Base-by-base conservation (phyloP, 53 echinoderm and acorn worm species). In the Patiria pectinifera region DNA sequence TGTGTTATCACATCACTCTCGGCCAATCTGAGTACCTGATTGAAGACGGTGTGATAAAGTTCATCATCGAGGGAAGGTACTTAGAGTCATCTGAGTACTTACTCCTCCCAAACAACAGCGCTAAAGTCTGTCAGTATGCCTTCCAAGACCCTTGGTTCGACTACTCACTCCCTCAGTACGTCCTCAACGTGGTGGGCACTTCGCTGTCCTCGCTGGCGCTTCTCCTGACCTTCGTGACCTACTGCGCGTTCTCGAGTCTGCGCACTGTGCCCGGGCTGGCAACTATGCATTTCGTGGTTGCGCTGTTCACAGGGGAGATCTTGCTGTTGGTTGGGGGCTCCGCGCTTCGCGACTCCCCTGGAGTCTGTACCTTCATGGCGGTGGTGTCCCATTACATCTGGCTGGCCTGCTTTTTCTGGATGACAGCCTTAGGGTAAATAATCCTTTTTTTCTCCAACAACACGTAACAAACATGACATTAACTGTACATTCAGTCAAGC, bases 401-500 rank as follows among this genome's bases (percentile, higher is more conserved):
- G 94, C 76, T 94, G n/a, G 85, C 94, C 18, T 84, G 91, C 48
- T 94, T 94, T 47, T 80, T 94, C 45, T 94, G 94, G 94, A 94
- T 91, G 91, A 91, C 91, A 45, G 86, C 91, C 25, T 80, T 91
- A 6, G 94, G 91, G 88, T 88, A 88, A 78, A 10, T n/a, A 58
- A 16, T 53, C 0, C 8, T 6, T 6, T 6, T 6, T 53, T 53
- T 5, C 8, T 53, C 53, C 8, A 53, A 53, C 8, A 53, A 5
- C 0, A 53, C 5, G 2, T 2, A 5, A 53, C 35, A 35, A 35
- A 35, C 35, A 35, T 35, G 35, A 35, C 1, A 35, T 35, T 35
- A 53, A 53, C 53, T 53, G 53, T 53, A 53, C 0, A 53, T 53
- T 53, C 53, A 53, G 53, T 53, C 53, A 53, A 53, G 53, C 8